A percentile compares a stretch with the other conserved stretches of the same genome.
Conservation (phyloP, 2,888 invertebrate genomes). For the Drosophila tripunctata region DNA sequence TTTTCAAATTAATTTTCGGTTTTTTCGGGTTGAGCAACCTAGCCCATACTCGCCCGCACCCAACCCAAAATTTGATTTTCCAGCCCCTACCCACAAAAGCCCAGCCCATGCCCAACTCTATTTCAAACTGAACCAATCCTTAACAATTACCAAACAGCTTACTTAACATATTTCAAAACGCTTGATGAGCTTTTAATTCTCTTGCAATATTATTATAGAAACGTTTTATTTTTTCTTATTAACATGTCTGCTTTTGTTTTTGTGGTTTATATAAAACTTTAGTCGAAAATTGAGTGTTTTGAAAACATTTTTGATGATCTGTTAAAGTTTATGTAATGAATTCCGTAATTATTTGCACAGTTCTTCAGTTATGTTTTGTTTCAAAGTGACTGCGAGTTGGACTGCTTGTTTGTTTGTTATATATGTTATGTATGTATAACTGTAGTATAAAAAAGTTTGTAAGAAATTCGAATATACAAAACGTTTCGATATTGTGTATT, state of each 20-base stretch:
- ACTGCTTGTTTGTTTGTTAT: constrained; percentile 68
- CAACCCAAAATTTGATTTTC: too few species aligned
- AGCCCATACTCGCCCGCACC: too few species aligned
- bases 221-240: constrained; percentile 28
- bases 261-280: constrained; percentile 46
- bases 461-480: constrained; percentile 41
- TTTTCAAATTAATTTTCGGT: too few species aligned
- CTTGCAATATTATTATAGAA: constrained; percentile 67
- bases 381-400: constrained; percentile 41
- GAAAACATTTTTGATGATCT: constrained; percentile 46
- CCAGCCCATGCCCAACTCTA: too few species aligned
- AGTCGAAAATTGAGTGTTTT: constrained; percentile 47
- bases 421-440: too few species aligned
- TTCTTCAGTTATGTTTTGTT: constrained; percentile 7
- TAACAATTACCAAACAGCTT: too few species aligned
- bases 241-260: constrained; percentile 49
- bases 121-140: too few species aligned
- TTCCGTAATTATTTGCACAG: constrained; percentile 10
- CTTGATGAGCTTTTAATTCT: constrained; percentile 61
- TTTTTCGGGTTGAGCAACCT: too few species aligned
- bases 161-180: constrained; percentile 40
- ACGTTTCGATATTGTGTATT: constrained; percentile 33
- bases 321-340: constrained; percentile 10
- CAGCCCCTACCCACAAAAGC: too few species aligned
- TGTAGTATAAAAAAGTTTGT: constrained; percentile 67